Evolutionary conservation across 2,113 vertebrate genomes (phyloP).

Genomic region (Chauna torquata): DNA sequence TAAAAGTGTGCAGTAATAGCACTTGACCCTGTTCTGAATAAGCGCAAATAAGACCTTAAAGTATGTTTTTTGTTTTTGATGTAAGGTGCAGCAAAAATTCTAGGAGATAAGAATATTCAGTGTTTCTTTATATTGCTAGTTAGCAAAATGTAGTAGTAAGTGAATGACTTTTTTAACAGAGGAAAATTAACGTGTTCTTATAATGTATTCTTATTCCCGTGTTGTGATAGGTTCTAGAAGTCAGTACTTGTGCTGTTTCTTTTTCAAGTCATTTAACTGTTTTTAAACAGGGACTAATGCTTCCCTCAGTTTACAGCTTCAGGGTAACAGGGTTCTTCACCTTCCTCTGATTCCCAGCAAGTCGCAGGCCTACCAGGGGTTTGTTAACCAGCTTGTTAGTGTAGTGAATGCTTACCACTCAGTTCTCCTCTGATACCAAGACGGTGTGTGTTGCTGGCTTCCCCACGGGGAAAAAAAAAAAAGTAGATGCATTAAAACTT

Average conservation of each 20-base stretch:
- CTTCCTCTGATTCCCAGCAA: not conserved
- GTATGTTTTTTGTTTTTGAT: not conserved
- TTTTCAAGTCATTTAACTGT: not conserved
- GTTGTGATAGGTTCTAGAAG: not conserved
- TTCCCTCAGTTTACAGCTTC: not conserved
- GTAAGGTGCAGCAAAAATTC: not conserved
- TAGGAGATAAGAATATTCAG: rapidly evolving
- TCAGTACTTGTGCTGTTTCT: not conserved
- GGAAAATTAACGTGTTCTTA: rapidly evolving
- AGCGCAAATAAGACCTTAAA: not conserved
- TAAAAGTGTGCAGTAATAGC: not conserved
- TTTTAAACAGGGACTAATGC: not conserved
- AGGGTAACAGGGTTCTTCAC: rapidly evolving
- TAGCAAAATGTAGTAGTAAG: not conserved
- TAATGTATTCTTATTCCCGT: not conserved
- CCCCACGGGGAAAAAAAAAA: no score
- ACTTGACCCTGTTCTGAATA: not conserved
- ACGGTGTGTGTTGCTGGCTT: not conserved
- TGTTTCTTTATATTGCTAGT: not conserved
- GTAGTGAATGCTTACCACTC: not conserved
- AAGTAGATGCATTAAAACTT: not conserved
- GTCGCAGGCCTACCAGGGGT: rapidly evolving
- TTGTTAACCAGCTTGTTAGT: not conserved
- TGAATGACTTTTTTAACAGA: not conserved
- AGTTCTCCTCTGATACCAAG: not conserved